phyloP scores from a whole-genome alignment of 2,113 vertebrate species.

The Pomatostomus ruficeps region DNA sequence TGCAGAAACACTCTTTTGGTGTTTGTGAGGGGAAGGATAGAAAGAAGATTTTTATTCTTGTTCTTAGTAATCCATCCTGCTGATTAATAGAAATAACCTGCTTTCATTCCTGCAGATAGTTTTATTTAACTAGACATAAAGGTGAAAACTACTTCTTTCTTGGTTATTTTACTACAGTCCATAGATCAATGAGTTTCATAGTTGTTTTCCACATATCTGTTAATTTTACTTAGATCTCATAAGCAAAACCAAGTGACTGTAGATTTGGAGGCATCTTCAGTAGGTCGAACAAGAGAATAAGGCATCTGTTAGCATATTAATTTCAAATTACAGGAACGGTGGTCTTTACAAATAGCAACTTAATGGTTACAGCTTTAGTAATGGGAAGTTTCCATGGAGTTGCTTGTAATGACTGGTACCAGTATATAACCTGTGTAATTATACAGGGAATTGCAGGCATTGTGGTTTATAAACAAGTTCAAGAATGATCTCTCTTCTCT shows the following conservation, averaged over 20 bases:
- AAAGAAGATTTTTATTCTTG: background rate
- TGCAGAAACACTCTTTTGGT: background rate
- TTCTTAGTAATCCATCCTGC: background rate
- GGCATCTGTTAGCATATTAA: background rate
- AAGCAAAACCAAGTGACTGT: background rate
- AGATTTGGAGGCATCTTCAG: background rate
- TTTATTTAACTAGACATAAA: background rate
- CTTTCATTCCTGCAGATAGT: background rate
- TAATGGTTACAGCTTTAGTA: background rate
- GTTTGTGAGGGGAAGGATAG: background rate
- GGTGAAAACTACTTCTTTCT: background rate
- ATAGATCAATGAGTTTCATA: background rate
- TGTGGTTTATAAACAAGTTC: background rate
- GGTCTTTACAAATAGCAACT: background rate
- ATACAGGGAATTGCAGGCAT: background rate
- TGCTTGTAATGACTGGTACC: background rate
- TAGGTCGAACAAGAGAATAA: background rate
- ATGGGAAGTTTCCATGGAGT: background rate
- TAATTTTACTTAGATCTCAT: background rate
- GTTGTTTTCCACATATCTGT: background rate
- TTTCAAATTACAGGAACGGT: background rate
- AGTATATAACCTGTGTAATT: background rate
- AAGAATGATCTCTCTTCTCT: background rate
- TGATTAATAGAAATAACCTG: background rate
- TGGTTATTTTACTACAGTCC: background rate